Evolutionary conservation across 2,797 vertebrate species (phyloP), one percentile per base, ranked within the genome.

Genomic region (Alca torda): DNA sequence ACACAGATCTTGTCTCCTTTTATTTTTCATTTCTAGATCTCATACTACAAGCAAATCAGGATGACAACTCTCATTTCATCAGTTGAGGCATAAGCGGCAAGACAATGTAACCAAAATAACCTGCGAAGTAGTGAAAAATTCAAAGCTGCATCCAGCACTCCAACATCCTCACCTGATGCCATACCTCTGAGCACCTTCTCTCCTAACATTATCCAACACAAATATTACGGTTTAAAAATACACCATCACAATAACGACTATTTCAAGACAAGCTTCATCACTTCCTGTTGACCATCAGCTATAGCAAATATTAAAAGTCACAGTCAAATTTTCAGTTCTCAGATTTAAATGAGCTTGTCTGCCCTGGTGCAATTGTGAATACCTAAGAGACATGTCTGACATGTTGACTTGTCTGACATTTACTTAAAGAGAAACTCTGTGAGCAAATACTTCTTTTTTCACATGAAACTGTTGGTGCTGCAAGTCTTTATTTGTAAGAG

Each of bases 391-490:
- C 24, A 41, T 37, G 31, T 50, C 80, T 86, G 57, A 84, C 39
- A 64, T 35, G 35, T 81, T 86, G 83, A 75, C 50, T 94, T 75
- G 61, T 57, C 88, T 93, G 90, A 93, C 51, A 76, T 94, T 81
- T 94, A 87, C 82, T 87, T 83, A 80, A 85, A 92, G 72, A 73
- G 54, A 87, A 89, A 70, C 20, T 50, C 39, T 35, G 8, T 61
- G 76, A 94, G 73, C 57, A 91, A 94, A 95, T 35, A 50, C 10
- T 72, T 82, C 5, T 4, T 56, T 68, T 16, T 4, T 2, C 7
- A 24, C 24, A 64, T 61, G 10, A 68, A 83, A 35, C 37, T 56
- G 16, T 82, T 80, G 31, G 9, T 50, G 17, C 30, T 90, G 24
- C 57, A 90, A 78, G 17, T 69, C 50, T 84, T 94, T 77, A 73